Percentiles rank a stretch among this genome's conserved stretches.
phyloP scores from a whole-genome alignment of 1,140 invertebrate species.

The Coenobita brevimanus region DNA sequence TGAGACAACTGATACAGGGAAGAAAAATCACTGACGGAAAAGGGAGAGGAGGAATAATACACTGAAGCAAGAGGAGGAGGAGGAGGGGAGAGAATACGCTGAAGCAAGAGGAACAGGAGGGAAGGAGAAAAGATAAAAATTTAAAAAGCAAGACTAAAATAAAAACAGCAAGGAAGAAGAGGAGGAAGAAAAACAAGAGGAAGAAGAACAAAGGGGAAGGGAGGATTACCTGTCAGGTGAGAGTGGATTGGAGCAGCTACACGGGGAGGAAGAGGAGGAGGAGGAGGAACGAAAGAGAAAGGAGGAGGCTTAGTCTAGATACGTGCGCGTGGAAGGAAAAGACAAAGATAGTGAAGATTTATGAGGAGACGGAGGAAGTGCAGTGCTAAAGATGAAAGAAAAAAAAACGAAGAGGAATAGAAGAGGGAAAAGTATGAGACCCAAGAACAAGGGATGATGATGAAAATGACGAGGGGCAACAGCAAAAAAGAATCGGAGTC shows the following conservation, averaged over 20 bases:
- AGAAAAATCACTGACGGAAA: neutral
- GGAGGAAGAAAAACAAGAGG: neutral
- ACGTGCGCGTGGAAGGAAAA: too few species aligned
- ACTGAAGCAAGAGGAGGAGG: neutral
- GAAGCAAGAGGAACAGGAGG: neutral
- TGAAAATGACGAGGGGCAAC: too few species aligned
- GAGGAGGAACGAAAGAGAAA: neutral
- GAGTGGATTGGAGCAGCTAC: neutral
- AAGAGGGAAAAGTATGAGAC: too few species aligned
- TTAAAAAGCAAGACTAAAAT: too few species aligned
- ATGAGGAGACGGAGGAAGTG: too few species aligned
- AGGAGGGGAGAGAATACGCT: neutral
- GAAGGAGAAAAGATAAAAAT: too few species aligned
- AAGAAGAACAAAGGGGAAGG: neutral
- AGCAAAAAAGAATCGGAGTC: too few species aligned
- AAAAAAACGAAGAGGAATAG: too few species aligned
- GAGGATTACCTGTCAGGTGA: neutral
- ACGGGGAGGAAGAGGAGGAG: neutral
- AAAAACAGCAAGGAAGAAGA: neutral
- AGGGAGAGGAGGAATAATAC: neutral
- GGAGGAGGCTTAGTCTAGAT: too few species aligned
- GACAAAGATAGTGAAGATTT: too few species aligned
- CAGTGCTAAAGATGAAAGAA: too few species aligned
- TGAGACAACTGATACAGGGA: neutral
- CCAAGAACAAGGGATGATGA: too few species aligned